Conservation (phyloP, 2,797 vertebrate genomes). For the Otolemur crassicaudatus region DNA sequence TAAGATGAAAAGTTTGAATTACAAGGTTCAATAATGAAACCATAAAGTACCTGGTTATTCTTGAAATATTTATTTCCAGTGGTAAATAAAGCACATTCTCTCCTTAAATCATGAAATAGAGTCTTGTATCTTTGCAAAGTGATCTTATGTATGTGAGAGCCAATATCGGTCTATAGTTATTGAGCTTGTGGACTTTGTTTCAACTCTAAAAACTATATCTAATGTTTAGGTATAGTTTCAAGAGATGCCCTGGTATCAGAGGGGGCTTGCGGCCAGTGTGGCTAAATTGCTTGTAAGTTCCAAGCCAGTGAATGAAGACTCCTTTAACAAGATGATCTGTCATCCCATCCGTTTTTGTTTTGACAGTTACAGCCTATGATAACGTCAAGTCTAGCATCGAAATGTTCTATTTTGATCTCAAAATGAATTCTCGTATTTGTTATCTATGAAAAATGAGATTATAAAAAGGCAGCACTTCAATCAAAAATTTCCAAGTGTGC, state of each 20-base stretch:
- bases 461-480: constrained; percentile 68
- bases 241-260: constrained; percentile 67
- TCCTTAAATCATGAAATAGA: neutral
- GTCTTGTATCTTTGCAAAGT: neutral
- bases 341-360: constrained; percentile 84
- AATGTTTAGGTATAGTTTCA: constrained; percentile 32
- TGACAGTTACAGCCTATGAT: constrained; percentile 83
- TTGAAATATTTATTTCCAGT: constrained; percentile 55
- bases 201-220: constrained; percentile 48
- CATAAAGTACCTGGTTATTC: neutral
- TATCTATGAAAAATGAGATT: constrained; percentile 51
- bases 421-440: constrained; percentile 77
- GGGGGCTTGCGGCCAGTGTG: constrained; percentile 64
- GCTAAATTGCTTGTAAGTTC: constrained; percentile 83
- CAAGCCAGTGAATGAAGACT: constrained; percentile 85
- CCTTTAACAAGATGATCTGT: constrained; percentile 84
- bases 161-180: constrained; percentile 55
- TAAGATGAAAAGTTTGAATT: neutral
- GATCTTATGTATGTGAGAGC: neutral
- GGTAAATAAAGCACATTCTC: neutral
- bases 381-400: constrained; percentile 75
- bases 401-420: constrained; percentile 75
- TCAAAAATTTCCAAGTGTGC: constrained; percentile 43
- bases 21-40: neutral
- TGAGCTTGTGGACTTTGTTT: constrained; percentile 64